Percentiles rank a stretch among this genome's conserved stretches.
These are phyloP conservation scores for Tenthredo scrophulariae DNA, from an alignment of 2,888 invertebrate genomes.

Conservation along the genomic window DNA sequence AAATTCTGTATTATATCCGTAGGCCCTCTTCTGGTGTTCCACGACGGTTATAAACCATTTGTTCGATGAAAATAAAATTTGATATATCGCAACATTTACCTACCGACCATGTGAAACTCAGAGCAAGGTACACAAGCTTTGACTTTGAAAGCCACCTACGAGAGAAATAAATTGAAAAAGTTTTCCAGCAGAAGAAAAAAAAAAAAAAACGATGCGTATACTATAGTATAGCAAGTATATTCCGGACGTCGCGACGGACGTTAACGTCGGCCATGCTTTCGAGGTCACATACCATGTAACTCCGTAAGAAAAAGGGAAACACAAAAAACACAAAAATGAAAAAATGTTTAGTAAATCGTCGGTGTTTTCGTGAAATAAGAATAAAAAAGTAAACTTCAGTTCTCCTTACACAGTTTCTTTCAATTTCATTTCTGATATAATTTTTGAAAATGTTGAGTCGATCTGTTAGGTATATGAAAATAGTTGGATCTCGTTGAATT, in stretches of 20 bases:
- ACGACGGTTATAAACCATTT: neutral
- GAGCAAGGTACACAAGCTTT: slow-evolving; percentile 22
- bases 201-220: slow-evolving; percentile 14
- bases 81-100: slow-evolving; percentile 41
- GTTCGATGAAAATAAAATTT: slow-evolving; percentile 38
- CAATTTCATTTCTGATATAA: neutral
- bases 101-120: neutral
- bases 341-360: neutral
- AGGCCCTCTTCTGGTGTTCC: too few species aligned
- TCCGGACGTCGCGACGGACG: neutral
- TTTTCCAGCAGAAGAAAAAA: neutral
- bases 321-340: too few species aligned
- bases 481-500: neutral
- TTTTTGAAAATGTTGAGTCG: neutral
- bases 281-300: neutral
- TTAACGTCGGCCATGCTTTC: too few species aligned
- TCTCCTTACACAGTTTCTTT: neutral
- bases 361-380: neutral
- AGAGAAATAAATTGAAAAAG: slow-evolving; percentile 46
- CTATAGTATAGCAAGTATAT: neutral
- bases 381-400: neutral
- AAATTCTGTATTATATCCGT: neutral
- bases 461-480: neutral
- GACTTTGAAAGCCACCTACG: slow-evolving; percentile 33
- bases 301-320: neutral